Evolutionary conservation across 92 coral and sea anemone species (phyloP), one percentile per base, ranked within the genome.

Genomic region (Scolanthus callimorphus): DNA sequence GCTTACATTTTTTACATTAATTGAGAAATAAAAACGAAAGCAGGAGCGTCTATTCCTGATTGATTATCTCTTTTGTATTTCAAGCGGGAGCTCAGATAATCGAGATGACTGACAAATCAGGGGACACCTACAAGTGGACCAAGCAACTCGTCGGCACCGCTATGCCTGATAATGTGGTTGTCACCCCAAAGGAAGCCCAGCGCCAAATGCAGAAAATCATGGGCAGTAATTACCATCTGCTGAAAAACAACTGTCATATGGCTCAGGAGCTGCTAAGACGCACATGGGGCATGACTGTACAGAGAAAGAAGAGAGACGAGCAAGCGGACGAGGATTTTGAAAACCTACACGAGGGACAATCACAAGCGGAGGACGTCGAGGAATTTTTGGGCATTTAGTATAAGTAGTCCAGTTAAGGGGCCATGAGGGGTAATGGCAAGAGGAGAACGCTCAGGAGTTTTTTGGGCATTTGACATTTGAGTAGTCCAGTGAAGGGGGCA

Each of bases 121-220:
- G 52, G 17, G 17, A 20, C 4, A 4, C 8, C 19, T 19, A 46
- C 52, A 19, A 11, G 11, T 46, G 52, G 52, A 46, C 52, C 4
- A 46, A 46, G 52, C 52, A 46, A 21, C 8, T 6, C 19, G 17
- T 6, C 8, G 52, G 52, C 8, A 20, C 52, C 17, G 52, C 52
- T 6, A 46, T 46, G 52, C 52, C 52, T 4, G 23, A 9, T 11
- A 21, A 46, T 19, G 22, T 46, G 11, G 23, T 6, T 21, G 23
- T 46, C 23, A 46, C 52, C 4, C 52, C 52, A 46, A 9, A 46
- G 52, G 19, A 46, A 20, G 52, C 52, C 52, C 52, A 46, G 23
- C 11, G 23, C 4, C 52, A 46, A 19, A 46, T 46, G 52, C 52
- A 46, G 52, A 46, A 46, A 19, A 11, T 46, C 12, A 19, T 46